phyloP scores from a whole-genome alignment of 2,113 vertebrate genomes.

The Odocoileus hemionus region DNA sequence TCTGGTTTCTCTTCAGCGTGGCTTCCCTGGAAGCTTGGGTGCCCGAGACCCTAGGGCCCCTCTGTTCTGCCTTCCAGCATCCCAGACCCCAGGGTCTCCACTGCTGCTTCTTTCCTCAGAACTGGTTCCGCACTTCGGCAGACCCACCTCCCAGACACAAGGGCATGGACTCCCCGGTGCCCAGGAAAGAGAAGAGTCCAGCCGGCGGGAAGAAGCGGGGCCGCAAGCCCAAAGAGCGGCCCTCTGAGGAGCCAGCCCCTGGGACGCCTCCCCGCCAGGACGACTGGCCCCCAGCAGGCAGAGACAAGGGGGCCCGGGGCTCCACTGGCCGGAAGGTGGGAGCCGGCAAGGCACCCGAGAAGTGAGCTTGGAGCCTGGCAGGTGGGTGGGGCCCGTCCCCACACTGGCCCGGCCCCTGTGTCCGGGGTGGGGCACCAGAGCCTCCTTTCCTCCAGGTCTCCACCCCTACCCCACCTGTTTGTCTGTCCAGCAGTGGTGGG shows the following conservation, averaged over 20 bases:
- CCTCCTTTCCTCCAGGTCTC: background rate
- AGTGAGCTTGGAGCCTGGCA: constrained; percentile 71
- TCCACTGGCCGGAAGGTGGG: constrained; percentile 75
- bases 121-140: constrained; percentile 94
- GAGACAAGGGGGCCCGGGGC: constrained; percentile 64
- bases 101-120: constrained; percentile 76
- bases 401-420: constrained; percentile 33
- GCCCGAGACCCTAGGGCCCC: background rate
- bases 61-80: background rate
- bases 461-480: background rate
- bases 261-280: constrained; percentile 67
- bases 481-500: background rate
- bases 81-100: background rate
- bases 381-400: constrained; percentile 28
- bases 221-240: constrained; percentile 92
- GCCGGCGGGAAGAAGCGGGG: constrained; percentile 90
- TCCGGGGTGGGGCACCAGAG: background rate
- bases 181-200: constrained; percentile 83
- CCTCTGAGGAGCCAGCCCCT: constrained; percentile 55
- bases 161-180: constrained; percentile 78
- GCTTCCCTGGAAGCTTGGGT: background rate
- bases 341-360: constrained; percentile 74
- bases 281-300: constrained; percentile 67
- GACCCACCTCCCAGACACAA: constrained; percentile 85
- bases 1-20: background rate